A percentile compares a stretch with the other conserved stretches of the same genome.
Evolutionary conservation across 1,140 invertebrate species (phyloP).

Genomic region (Elymnias hypermnestra): DNA sequence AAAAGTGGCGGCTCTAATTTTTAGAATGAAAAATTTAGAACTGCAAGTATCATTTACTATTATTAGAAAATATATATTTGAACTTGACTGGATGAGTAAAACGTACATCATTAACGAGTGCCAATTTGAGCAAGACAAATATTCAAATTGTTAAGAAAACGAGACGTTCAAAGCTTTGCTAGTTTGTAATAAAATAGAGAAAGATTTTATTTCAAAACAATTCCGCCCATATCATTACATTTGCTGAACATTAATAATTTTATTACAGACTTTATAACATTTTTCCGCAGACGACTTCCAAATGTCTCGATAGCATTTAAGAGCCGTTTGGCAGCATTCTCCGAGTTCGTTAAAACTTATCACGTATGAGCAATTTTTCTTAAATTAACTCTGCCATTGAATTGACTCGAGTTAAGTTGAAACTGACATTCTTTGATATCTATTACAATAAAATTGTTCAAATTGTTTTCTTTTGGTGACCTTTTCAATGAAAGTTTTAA

Average conservation of each 20-base stretch:
- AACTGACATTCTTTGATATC: neutral
- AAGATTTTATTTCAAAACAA: neutral
- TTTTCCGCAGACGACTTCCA: slow-evolving; percentile 14
- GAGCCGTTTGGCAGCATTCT: slow-evolving; percentile 14
- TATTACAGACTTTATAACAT: slow-evolving; percentile 5
- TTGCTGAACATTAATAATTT: slow-evolving; percentile 2
- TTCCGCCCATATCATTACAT: neutral
- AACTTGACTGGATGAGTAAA: no score
- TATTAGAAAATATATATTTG: no score
- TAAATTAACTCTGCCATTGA: slow-evolving; percentile 6
- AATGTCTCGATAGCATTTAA: slow-evolving; percentile 18
- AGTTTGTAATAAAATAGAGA: no score
- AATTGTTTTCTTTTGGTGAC: no score
- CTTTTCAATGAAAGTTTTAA: no score
- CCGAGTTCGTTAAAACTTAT: slow-evolving; percentile 11
- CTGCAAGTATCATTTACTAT: no score
- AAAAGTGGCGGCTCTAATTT: no score
- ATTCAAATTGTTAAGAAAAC: no score
- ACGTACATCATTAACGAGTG: no score
- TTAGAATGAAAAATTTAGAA: no score
- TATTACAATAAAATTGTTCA: neutral
- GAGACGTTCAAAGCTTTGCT: no score
- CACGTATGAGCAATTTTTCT: slow-evolving; percentile 4
- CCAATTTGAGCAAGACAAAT: no score
- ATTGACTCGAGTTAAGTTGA: neutral